Evolutionary conservation across 2,113 vertebrate species (phyloP).

Genomic region (Hystrix brachyura): DNA sequence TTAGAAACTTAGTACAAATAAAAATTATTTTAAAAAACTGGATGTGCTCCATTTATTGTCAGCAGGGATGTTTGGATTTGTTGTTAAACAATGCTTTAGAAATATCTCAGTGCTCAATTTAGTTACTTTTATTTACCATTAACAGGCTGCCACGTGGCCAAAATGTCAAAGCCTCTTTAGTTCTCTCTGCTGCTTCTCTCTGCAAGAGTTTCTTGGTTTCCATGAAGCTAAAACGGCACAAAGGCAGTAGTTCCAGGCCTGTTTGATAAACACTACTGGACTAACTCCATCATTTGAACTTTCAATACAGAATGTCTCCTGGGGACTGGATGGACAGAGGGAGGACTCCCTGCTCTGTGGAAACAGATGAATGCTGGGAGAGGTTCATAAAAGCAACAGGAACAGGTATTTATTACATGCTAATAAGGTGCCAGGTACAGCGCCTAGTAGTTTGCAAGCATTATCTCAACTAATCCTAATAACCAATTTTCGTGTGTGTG

Average conservation of each 20-base stretch:
- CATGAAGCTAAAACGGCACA: background rate
- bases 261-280: background rate
- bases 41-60: constrained; percentile 13
- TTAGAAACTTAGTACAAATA: background rate
- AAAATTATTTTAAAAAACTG: background rate
- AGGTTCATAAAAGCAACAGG: background rate
- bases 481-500: background rate
- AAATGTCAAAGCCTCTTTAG: background rate
- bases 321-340: background rate
- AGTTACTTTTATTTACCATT: background rate
- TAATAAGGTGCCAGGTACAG: background rate
- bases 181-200: background rate
- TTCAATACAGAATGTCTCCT: background rate
- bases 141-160: background rate
- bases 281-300: background rate
- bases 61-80: constrained; percentile 13
- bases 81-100: background rate
- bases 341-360: background rate
- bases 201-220: background rate
- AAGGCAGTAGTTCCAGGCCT: background rate
- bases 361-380: background rate
- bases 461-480: background rate
- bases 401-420: background rate
- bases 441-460: background rate
- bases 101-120: background rate